A percentile compares a stretch with the other conserved stretches of the same genome.
phyloP scores from a whole-genome alignment of 2,888 invertebrate species.

The Cheilosia scutellata region DNA sequence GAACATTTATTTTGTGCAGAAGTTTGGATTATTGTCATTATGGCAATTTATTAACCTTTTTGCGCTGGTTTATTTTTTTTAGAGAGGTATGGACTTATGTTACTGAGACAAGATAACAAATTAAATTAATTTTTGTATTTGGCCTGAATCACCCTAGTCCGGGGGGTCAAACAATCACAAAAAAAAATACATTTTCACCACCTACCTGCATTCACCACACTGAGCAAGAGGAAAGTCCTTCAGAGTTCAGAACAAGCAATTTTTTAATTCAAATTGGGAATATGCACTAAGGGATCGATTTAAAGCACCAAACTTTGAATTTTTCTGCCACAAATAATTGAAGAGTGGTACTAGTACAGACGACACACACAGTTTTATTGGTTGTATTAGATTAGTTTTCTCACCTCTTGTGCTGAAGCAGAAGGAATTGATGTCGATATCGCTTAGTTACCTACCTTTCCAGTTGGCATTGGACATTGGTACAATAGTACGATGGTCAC shows the following conservation, averaged over 20 bases:
- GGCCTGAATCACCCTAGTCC: not conserved
- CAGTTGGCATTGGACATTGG: slow-evolving; percentile 41
- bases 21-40: slow-evolving; percentile 16
- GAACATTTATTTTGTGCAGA: slow-evolving; percentile 41
- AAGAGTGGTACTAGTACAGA: not conserved
- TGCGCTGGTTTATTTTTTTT: not conserved
- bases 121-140: not conserved
- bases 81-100: not conserved
- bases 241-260: not conserved
- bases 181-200: slow-evolving; percentile 15
- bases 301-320: slow-evolving; percentile 6
- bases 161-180: slow-evolving; percentile 6
- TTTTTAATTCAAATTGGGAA: slow-evolving; percentile 2
- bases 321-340: not conserved
- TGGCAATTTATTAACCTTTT: slow-evolving; percentile 19
- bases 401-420: slow-evolving; percentile 57
- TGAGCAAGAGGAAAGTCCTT: not conserved
- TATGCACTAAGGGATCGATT: not conserved
- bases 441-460: slow-evolving; percentile 56
- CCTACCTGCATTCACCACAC: slow-evolving; percentile 6
- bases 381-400: slow-evolving; percentile 19
- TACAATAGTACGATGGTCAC: slow-evolving; percentile 60
- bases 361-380: slow-evolving; percentile 30
- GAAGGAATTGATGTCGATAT: slow-evolving; percentile 37
- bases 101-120: not conserved